Evolutionary conservation across 1,140 invertebrate species (phyloP).

Genomic region (Drosophila bocqueti): DNA sequence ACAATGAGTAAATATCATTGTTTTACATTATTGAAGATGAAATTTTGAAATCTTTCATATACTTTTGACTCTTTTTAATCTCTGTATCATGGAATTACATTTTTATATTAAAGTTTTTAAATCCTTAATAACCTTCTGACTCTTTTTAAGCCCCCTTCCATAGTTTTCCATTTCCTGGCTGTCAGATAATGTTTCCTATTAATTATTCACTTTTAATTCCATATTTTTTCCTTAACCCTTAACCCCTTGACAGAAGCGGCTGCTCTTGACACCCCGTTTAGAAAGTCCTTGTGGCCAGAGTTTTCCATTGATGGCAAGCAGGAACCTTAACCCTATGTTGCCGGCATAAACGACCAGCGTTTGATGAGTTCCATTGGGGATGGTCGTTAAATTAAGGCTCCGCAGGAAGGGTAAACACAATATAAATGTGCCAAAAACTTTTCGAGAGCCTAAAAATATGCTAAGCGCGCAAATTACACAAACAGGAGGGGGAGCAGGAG

Average conservation of each 20-base stretch:
- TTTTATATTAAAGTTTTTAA: not conserved
- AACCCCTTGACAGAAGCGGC: not conserved
- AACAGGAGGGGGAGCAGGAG: slow-evolving; percentile 5
- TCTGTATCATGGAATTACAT: too few species aligned
- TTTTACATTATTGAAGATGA: too few species aligned
- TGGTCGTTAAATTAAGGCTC: slow-evolving; percentile 31
- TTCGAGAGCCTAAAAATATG: slow-evolving; percentile 63
- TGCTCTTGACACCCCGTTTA: slow-evolving; percentile 6
- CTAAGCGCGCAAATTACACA: slow-evolving; percentile 64
- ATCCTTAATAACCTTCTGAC: not conserved
- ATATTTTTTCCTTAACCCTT: not conserved
- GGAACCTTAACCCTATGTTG: slow-evolving; percentile 45
- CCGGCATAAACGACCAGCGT: slow-evolving; percentile 43
- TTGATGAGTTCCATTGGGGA: slow-evolving; percentile 60
- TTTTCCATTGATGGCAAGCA: slow-evolving; percentile 4
- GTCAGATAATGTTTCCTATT: not conserved
- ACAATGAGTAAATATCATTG: too few species aligned
- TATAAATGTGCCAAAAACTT: slow-evolving; percentile 53
- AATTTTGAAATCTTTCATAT: not conserved
- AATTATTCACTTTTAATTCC: not conserved
- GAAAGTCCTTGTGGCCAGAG: not conserved
- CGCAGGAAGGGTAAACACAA: slow-evolving; percentile 32
- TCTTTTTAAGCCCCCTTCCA: not conserved
- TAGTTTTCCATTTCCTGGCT: not conserved
- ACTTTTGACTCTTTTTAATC: not conserved